Evolutionary conservation across 2,797 vertebrate genomes (phyloP).

Genomic region (Harpagifer antarcticus): DNA sequence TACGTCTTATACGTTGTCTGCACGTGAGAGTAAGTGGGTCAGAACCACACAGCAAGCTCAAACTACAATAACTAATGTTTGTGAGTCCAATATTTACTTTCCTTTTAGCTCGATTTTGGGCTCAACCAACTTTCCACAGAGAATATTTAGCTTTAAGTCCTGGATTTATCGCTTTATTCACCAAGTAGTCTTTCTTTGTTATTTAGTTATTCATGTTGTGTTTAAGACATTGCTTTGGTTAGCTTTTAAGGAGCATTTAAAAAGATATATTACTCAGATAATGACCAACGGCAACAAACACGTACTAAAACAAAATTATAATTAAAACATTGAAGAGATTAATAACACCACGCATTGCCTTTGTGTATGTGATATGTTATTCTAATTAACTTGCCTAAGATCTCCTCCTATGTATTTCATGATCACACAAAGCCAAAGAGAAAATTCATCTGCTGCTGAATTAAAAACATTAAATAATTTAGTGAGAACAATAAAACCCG

Average conservation of each 20-base stretch:
- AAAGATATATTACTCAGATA: neutral
- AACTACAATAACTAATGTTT: no score
- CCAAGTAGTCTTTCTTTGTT: no score
- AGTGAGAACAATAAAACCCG: slow-evolving; percentile 9
- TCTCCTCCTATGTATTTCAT: neutral
- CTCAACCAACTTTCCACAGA: neutral
- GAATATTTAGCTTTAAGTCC: no score
- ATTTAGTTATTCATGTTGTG: neutral
- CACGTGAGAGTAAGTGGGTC: no score
- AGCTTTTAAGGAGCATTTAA: neutral
- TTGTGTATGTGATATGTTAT: no score
- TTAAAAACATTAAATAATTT: slow-evolving; percentile 21
- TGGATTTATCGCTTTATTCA: no score
- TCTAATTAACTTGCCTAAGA: neutral
- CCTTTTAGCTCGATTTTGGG: neutral
- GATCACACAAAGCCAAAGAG: neutral
- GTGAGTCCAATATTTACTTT: neutral
- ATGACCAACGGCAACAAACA: neutral
- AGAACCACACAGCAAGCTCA: no score
- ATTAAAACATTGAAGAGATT: neutral
- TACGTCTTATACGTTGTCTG: no score
- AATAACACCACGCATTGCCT: neutral
- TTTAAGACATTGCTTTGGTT: neutral
- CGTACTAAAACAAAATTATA: no score
- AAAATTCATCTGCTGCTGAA: neutral